These are phyloP conservation scores for Nematostella vectensis DNA, from an alignment of 92 coral and sea anemone species.

Conservation along the genomic window DNA sequence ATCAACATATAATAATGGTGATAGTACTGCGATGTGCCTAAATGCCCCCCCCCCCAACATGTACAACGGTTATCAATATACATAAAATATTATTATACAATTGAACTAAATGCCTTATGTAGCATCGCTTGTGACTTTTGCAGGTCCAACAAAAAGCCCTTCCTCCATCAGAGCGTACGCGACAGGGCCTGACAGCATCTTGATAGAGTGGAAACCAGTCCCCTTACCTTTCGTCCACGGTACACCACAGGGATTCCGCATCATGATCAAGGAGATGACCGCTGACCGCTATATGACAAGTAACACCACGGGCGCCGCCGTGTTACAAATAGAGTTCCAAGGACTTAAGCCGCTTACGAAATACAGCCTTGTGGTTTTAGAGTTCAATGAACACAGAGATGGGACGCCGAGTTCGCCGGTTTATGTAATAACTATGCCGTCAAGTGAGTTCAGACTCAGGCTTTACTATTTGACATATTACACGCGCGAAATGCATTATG, in stretches of 20 bases:
- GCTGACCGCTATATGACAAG: not conserved
- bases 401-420: conserved; percentile 27
- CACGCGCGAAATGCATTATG: no score
- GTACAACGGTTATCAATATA: no score
- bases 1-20: no score
- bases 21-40: no score
- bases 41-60: no score
- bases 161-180: conserved; percentile 5
- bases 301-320: not conserved
- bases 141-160: conserved; percentile 29
- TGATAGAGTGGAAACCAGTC: conserved; percentile 25
- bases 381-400: conserved; percentile 26
- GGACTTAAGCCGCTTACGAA: conserved; percentile 39
- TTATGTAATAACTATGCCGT: conserved; percentile 16
- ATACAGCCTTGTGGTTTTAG: conserved; percentile 24
- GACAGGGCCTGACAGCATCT: conserved; percentile 15
- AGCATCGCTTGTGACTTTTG: no score
- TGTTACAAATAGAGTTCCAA: not conserved
- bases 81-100: no score
- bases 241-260: conserved; percentile 16
- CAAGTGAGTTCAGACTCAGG: no score
- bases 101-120: no score
- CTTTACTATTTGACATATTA: no score
- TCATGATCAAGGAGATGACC: not conserved
- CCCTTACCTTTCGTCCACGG: conserved; percentile 25